Conservation (phyloP, 2,113 vertebrate genomes). For the Dunckerocampus dactyliophorus region DNA sequence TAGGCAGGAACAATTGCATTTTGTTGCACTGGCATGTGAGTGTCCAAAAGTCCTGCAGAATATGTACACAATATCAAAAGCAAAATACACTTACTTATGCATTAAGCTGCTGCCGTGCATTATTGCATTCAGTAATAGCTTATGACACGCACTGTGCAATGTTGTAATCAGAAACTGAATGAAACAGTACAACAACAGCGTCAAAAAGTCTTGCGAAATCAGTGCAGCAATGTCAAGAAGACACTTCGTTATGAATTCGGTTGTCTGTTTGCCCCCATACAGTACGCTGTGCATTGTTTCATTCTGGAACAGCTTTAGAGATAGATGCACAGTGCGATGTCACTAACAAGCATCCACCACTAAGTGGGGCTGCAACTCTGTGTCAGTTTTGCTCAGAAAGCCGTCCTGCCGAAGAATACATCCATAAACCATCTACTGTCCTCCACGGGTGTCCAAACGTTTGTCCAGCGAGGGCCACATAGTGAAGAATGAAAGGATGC, state of each 20-base stretch:
- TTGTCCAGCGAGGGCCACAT: too few relatives aligned
- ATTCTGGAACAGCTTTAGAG: neutral
- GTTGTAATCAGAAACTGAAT: too few relatives aligned
- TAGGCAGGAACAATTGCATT: neutral
- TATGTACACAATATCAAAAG: too few relatives aligned
- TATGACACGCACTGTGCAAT: neutral
- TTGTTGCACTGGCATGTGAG: too few relatives aligned
- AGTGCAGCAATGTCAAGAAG: too few relatives aligned
- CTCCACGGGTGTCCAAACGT: neutral
- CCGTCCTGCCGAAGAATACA: too few relatives aligned
- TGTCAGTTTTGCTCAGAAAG: neutral
- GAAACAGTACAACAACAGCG: too few relatives aligned
- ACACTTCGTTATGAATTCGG: too few relatives aligned
- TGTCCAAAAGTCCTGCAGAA: neutral
- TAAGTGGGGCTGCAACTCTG: slow-evolving; percentile 32
- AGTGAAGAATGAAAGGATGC: too few relatives aligned
- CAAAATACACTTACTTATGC: too few relatives aligned
- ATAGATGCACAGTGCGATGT: neutral
- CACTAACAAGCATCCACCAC: slow-evolving; percentile 30
- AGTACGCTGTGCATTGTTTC: neutral
- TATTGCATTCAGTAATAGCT: neutral
- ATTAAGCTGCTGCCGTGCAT: too few relatives aligned
- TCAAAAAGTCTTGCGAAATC: too few relatives aligned
- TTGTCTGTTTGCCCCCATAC: neutral
- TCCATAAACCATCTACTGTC: neutral